A percentile compares a stretch with the other conserved stretches of the same genome.
Conservation (phyloP, 2,113 vertebrate genomes). For the Spheniscus mendiculus region DNA sequence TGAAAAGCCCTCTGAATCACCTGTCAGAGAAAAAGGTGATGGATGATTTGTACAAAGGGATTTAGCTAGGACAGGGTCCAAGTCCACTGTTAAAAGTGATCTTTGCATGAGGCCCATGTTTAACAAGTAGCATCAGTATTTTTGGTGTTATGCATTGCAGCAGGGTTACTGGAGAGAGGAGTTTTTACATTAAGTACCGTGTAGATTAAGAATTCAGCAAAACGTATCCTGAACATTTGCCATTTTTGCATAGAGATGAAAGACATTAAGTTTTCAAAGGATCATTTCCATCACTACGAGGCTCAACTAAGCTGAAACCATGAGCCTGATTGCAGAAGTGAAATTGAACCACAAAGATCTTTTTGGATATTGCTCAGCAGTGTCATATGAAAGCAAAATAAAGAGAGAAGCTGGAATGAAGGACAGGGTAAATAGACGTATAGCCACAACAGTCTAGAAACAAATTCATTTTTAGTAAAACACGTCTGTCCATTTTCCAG, state of each 20-base stretch:
- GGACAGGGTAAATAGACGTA: background rate
- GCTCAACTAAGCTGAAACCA: background rate
- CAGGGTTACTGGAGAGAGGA: background rate
- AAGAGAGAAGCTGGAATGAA: background rate
- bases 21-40: background rate
- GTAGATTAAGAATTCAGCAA: background rate
- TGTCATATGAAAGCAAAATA: background rate
- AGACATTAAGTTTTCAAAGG: slow-evolving; percentile 7
- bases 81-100: background rate
- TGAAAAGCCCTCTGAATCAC: background rate
- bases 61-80: background rate
- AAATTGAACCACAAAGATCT: background rate
- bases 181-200: background rate
- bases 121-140: background rate
- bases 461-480: background rate
- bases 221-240: background rate
- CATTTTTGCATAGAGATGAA: background rate
- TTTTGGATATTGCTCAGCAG: background rate
- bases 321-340: background rate
- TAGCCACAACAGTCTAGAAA: background rate
- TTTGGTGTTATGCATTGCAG: background rate
- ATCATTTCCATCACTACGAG: background rate
- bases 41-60: background rate
- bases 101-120: background rate
- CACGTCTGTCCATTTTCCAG: background rate